Percentiles rank a stretch among this genome's conserved stretches.
These are phyloP conservation scores for Chymomyza caudatula DNA, from an alignment of 2,888 invertebrate genomes.

Conservation along the genomic window DNA sequence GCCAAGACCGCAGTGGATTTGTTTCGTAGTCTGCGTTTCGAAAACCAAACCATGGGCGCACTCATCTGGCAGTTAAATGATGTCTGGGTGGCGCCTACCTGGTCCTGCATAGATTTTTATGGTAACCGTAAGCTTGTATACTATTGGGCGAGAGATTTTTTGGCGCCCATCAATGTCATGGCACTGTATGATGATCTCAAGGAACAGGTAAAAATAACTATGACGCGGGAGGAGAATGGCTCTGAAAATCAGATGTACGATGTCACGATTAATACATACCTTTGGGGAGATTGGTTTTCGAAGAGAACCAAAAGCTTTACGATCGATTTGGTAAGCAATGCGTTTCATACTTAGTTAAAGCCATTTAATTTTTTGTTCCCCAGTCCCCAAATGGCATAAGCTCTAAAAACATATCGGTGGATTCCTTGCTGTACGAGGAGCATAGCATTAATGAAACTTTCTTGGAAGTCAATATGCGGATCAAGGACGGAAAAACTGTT, in stretches of 20 bases:
- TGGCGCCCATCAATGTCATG: slow-evolving; percentile 86
- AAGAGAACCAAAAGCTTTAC: slow-evolving; percentile 53
- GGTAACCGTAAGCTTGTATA: slow-evolving; percentile 82
- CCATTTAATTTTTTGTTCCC: too few species aligned
- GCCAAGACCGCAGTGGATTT: slow-evolving; percentile 90
- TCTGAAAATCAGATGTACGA: slow-evolving; percentile 78
- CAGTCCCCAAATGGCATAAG: slow-evolving; percentile 66
- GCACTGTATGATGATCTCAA: slow-evolving; percentile 79
- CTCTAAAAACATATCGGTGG: slow-evolving; percentile 53
- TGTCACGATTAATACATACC: slow-evolving; percentile 81
- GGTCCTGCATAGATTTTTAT: slow-evolving; percentile 89
- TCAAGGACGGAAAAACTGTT: slow-evolving; percentile 60
- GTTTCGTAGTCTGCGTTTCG: slow-evolving; percentile 81
- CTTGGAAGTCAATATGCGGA: slow-evolving; percentile 75
- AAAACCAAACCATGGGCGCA: slow-evolving; percentile 91
- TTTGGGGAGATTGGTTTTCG: slow-evolving; percentile 80
- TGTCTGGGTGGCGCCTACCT: slow-evolving; percentile 97
- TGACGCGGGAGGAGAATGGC: slow-evolving; percentile 82
- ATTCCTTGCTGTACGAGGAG: slow-evolving; percentile 36
- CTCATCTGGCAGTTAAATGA: slow-evolving; percentile 99
- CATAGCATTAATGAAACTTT: slow-evolving; percentile 54
- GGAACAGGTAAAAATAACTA: slow-evolving; percentile 81
- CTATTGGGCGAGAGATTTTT: slow-evolving; percentile 91
- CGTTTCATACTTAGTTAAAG: too few species aligned
- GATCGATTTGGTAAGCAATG: slow-evolving; percentile 57